Percentiles rank a stretch among this genome's conserved stretches.
Evolutionary conservation across 1,140 invertebrate genomes (phyloP).

Genomic region (Bombyx mori): DNA sequence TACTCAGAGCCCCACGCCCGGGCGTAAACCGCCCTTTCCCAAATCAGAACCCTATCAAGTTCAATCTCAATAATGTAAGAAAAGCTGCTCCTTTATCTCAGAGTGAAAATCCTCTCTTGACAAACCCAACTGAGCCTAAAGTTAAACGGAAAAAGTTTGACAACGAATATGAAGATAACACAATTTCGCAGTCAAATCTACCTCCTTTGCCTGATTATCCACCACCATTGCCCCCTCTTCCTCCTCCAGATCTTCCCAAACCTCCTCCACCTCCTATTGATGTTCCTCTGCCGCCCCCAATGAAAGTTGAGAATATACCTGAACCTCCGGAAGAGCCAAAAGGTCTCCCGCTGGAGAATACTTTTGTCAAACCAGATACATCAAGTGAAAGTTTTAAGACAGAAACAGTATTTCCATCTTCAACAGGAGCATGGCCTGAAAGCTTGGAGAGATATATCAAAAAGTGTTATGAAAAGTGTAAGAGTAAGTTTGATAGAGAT

Average conservation of each 20-base stretch:
- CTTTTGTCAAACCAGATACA: too few relatives aligned
- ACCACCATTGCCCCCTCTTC: conserved; percentile 69
- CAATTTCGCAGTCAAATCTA: conserved; percentile 41
- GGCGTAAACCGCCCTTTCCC: conserved; percentile 53
- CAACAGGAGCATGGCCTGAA: conserved; percentile 78
- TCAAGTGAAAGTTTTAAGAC: conserved; percentile 31
- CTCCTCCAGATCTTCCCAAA: conserved; percentile 62
- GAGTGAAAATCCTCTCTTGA: conserved; percentile 58
- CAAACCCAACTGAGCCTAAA: conserved; percentile 75
- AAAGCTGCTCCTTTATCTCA: conserved; percentile 59
- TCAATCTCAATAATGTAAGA: conserved; percentile 72
- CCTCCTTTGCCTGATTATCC: conserved; percentile 75
- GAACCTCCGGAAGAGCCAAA: conserved; percentile 40
- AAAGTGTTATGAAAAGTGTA: conserved; percentile 91
- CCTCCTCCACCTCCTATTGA: conserved; percentile 61
- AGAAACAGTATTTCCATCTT: conserved; percentile 54
- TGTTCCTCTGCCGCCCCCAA: conserved; percentile 59
- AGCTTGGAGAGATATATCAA: conserved; percentile 89
- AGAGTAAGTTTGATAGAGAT: conserved; percentile 90
- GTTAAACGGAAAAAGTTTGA: conserved; percentile 81
- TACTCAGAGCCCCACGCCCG: conserved; percentile 56
- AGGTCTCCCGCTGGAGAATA: neutral
- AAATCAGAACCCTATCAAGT: conserved; percentile 73
- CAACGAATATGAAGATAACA: conserved; percentile 74
- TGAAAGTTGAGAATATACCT: conserved; percentile 55